Evolutionary conservation across 2,113 vertebrate genomes (phyloP), one percentile per base, ranked within the genome.

Genomic region (Tachysurus fulvidraco): DNA sequence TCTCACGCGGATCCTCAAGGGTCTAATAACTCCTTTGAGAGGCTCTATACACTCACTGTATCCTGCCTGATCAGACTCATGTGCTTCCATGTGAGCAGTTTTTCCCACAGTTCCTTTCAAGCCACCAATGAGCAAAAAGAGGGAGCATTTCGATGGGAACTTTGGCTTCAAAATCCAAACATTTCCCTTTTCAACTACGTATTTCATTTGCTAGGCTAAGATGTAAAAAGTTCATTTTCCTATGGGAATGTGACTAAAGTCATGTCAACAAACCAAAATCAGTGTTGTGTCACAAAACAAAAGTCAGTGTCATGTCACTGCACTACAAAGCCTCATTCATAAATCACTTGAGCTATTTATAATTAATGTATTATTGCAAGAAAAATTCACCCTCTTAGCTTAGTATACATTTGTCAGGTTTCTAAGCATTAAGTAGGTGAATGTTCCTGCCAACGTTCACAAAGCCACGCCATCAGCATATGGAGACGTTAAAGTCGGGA

Each of bases 21-120:
- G 71, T 46, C 10, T 79, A 65, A 52, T 78, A 65, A 85, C 30
- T 60, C 76, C 81, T 44, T 81, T 17, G 60, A 83, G 28, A 52
- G 28, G 3, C 30, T 83, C 46, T 16, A 52, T 36, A 54, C 69
- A 64, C 69, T 82, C 50, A 44, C 50, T 50, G 16, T 77, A 54
- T 76, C 80, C 65, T 76, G 81, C 28, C 11, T 65, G 30, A 13
- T 52, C n/a, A 54, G 28, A 11, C 44, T 46, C 60, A 87, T 44
- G 71, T 25, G 30, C 5, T 60, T 86, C 52, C 54, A 71, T 81
- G 28, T 59, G 14, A 28, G 14, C 28, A 30, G 65, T 44, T 83
- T 62, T 65, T 77, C 81, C 76, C 71, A 64, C 80, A 65, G 52
- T 67, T 41, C 41, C 41, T 50, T 28, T 62, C n/a, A 59, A 25